A percentile compares a stretch with the other conserved stretches of the same genome.
Evolutionary conservation across 2,113 vertebrate species (phyloP).

Genomic region (Mesembrinibis cayennensis): DNA sequence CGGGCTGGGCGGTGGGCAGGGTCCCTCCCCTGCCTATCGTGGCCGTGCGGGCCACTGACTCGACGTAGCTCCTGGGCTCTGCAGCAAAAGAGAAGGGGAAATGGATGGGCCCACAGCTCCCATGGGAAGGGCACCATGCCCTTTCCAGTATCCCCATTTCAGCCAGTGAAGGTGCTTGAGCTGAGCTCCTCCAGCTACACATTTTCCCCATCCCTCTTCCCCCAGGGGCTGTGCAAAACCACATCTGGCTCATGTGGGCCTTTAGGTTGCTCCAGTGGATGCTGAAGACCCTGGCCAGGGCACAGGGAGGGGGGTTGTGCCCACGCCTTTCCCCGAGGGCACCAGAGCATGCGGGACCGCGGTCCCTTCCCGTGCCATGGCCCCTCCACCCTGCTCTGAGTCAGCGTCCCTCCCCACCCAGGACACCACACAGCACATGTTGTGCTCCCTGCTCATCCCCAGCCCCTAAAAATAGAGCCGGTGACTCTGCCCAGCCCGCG

Average conservation of each 20-base stretch:
- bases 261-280: neutral
- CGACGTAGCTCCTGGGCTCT: slow-evolving; percentile 95
- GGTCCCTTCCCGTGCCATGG: neutral
- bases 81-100: neutral
- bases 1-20: slow-evolving; percentile 50
- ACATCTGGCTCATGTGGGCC: neutral
- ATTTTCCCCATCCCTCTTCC: neutral
- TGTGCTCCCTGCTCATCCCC: neutral
- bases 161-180: neutral
- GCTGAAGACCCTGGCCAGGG: neutral
- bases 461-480: neutral
- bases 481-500: neutral
- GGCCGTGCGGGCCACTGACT: slow-evolving; percentile 90
- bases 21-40: slow-evolving; percentile 62
- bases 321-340: neutral
- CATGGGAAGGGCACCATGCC: neutral
- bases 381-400: neutral
- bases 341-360: fast-evolving
- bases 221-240: neutral
- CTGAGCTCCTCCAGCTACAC: neutral
- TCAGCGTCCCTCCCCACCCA: neutral
- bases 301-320: neutral
- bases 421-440: slow-evolving; percentile 5
- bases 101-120: neutral
- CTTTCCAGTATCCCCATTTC: neutral